phyloP scores from a whole-genome alignment of 2,888 invertebrate genomes.

The Hetaerina titia region DNA sequence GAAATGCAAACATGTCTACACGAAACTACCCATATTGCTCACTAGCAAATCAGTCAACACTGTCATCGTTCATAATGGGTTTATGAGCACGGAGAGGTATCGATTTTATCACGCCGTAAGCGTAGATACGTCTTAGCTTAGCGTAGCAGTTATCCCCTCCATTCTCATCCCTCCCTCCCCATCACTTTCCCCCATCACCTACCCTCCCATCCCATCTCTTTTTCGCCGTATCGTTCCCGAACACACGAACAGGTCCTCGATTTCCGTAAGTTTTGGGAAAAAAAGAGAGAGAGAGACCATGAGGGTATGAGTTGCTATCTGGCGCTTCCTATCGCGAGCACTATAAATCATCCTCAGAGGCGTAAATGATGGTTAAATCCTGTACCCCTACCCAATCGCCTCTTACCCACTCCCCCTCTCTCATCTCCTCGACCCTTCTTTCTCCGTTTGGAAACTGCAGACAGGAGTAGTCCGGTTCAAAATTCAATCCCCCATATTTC shows the following conservation, averaged over 20 bases:
- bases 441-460: neutral
- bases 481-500: neutral
- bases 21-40: no score
- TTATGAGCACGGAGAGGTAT: neutral
- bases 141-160: neutral
- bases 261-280: conserved; percentile 17
- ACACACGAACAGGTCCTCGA: neutral
- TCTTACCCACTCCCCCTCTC: neutral
- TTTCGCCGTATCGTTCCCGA: neutral
- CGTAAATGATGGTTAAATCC: conserved; percentile 56
- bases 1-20: no score
- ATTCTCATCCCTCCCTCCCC: neutral
- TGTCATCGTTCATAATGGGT: no score
- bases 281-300: neutral
- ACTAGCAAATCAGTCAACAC: no score
- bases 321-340: conserved; percentile 47
- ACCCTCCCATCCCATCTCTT: neutral
- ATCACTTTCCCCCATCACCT: neutral
- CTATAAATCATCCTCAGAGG: conserved; percentile 59
- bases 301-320: conserved; percentile 34
- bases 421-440: neutral
- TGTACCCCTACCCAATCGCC: neutral
- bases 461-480: neutral
- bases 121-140: no score
- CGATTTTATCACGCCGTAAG: neutral